These are phyloP conservation scores for Haliaeetus leucogaster DNA, from an alignment of 2,113 vertebrate genomes.

Conservation along the genomic window DNA sequence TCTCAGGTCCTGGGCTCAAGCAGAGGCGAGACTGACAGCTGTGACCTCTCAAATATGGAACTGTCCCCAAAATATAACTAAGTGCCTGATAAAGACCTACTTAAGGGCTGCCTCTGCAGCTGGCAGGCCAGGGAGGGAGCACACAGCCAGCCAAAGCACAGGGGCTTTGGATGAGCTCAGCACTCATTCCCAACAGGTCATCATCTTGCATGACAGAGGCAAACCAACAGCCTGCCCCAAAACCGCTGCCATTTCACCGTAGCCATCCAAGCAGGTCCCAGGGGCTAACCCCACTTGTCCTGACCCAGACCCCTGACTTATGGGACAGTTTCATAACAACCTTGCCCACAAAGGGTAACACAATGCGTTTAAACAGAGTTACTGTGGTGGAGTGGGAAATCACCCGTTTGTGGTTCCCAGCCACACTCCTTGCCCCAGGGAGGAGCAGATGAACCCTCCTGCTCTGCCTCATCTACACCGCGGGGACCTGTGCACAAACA, in stretches of 20 bases:
- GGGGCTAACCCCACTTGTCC: no score
- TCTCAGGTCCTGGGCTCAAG: background rate
- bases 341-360: background rate
- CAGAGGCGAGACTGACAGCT: background rate
- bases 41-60: background rate
- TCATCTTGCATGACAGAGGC: background rate
- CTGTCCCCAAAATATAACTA: background rate
- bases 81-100: background rate
- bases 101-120: fast-evolving
- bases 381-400: background rate
- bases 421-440: background rate
- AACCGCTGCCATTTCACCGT: fast-evolving
- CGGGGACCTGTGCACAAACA: background rate
- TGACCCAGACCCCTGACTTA: background rate
- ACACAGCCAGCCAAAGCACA: background rate
- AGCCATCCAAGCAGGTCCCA: background rate
- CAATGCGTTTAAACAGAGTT: background rate
- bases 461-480: background rate
- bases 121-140: background rate
- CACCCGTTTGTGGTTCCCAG: background rate
- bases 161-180: background rate
- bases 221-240: fast-evolving
- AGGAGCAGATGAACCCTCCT: background rate
- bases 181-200: fast-evolving
- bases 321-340: background rate